A percentile compares a stretch with the other conserved stretches of the same genome.
These are phyloP conservation scores for Australoheros facetus DNA, from an alignment of 2,797 vertebrate species.

Conservation along the genomic window DNA sequence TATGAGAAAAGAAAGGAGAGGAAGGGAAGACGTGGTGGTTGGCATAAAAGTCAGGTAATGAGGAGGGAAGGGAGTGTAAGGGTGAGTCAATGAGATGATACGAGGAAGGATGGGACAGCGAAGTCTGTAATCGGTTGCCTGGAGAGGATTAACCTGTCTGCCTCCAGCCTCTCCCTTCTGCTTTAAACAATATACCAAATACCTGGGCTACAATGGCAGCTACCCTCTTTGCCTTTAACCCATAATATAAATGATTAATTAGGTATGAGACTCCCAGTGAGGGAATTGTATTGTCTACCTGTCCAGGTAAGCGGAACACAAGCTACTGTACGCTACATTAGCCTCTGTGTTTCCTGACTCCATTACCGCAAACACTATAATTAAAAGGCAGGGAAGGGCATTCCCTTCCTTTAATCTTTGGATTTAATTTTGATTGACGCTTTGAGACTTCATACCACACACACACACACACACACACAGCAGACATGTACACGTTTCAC, in stretches of 20 bases:
- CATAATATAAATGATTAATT: conserved; percentile 16
- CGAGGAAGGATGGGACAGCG: conserved; percentile 45
- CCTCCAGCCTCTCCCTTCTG: conserved; percentile 66
- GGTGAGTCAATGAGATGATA: conserved; percentile 67
- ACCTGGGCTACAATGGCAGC: conserved; percentile 44
- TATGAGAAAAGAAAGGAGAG: not conserved
- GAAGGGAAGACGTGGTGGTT: not conserved
- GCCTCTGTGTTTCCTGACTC: conserved; percentile 52
- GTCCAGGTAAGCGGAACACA: conserved; percentile 34
- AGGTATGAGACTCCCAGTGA: not conserved
- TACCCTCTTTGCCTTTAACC: conserved; percentile 11
- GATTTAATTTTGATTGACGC: conserved; percentile 68
- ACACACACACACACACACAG: conserved; percentile 50
- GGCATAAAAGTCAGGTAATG: conserved; percentile 25
- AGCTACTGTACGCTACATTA: conserved; percentile 50
- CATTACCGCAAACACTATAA: conserved; percentile 45
- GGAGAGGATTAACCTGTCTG: conserved; percentile 79
- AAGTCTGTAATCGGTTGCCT: conserved; percentile 71
- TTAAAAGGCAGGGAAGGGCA: conserved; percentile 67
- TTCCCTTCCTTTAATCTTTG: conserved; percentile 66
- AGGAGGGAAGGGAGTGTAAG: conserved; percentile 37
- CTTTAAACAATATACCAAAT: conserved; percentile 58
- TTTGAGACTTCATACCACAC: conserved; percentile 55
- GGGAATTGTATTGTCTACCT: conserved; percentile 16
- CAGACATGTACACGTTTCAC: conserved; percentile 19